Percentiles rank a stretch among this genome's conserved stretches.
Conservation (phyloP, 64 coral and sea anemone species). For the Dendronephthya gigantea region DNA sequence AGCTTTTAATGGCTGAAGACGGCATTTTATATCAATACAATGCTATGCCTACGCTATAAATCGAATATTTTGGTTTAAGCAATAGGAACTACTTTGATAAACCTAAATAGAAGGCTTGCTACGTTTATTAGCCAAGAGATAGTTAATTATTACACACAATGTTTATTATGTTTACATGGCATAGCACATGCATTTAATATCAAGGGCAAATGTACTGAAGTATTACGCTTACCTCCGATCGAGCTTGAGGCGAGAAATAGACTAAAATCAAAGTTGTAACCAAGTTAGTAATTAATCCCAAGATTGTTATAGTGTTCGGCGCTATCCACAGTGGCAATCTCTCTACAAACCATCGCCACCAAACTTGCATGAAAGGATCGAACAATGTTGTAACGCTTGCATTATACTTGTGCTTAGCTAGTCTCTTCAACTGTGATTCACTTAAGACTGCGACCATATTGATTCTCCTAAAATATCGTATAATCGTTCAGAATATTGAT, state of each 20-base stretch:
- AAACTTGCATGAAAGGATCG: conserved; percentile 78
- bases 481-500: neutral
- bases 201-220: too few species aligned
- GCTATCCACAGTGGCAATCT: conserved; percentile 72
- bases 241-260: conserved; percentile 77
- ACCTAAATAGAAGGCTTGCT: too few species aligned
- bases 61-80: too few species aligned
- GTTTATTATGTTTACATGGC: too few species aligned
- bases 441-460: conserved; percentile 43
- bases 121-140: too few species aligned
- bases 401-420: conserved; percentile 87
- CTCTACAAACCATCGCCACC: conserved; percentile 95
- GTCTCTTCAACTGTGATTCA: conserved; percentile 66
- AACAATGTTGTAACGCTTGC: conserved; percentile 55
- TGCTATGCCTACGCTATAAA: too few species aligned
- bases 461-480: neutral
- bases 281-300: conserved; percentile 57
- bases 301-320: conserved; percentile 71
- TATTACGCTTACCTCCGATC: conserved; percentile 60
- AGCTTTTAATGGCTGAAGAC: too few species aligned
- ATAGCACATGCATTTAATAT: too few species aligned
- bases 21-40: too few species aligned
- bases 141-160: too few species aligned
- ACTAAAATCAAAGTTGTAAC: conserved; percentile 60
- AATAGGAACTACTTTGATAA: too few species aligned